phyloP scores from a whole-genome alignment of 2,888 invertebrate genomes.

The Chorisops tibialis region DNA sequence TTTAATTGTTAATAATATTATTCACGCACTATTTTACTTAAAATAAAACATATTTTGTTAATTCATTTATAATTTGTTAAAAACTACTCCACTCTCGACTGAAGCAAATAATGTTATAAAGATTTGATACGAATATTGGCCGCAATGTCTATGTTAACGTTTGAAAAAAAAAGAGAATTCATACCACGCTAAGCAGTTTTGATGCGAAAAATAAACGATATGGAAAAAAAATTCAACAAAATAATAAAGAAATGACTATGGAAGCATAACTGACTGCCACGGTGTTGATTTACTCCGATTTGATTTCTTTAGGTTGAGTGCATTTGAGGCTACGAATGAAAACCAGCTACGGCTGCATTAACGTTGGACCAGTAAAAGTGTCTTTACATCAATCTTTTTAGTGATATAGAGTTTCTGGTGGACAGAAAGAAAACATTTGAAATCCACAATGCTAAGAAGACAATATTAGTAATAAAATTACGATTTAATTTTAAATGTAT shows the following conservation, averaged over 20 bases:
- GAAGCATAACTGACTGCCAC: constrained; percentile 33
- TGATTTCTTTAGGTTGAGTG: constrained; percentile 7
- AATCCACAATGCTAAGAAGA: no score
- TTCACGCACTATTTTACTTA: no score
- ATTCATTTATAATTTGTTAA: no score
- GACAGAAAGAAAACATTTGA: no score
- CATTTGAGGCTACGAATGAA: not conserved
- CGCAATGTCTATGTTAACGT: not conserved
- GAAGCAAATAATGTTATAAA: no score
- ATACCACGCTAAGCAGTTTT: constrained; percentile 28
- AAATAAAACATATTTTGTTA: no score
- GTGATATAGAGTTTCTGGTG: no score
- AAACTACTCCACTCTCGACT: no score
- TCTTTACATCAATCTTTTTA: not conserved
- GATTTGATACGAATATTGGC: constrained; percentile 10
- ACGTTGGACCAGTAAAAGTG: constrained; percentile 5
- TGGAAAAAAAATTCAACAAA: constrained; percentile 20
- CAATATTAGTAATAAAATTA: no score
- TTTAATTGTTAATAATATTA: no score
- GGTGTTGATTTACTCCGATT: constrained; percentile 27
- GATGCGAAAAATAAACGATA: constrained; percentile 28
- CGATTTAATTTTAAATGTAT: no score
- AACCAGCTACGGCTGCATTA: not conserved
- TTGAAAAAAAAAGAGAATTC: constrained; percentile 27
- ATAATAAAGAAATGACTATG: constrained; percentile 33